phyloP scores from a whole-genome alignment of 2,113 vertebrate genomes.

The Donacobius atricapilla region DNA sequence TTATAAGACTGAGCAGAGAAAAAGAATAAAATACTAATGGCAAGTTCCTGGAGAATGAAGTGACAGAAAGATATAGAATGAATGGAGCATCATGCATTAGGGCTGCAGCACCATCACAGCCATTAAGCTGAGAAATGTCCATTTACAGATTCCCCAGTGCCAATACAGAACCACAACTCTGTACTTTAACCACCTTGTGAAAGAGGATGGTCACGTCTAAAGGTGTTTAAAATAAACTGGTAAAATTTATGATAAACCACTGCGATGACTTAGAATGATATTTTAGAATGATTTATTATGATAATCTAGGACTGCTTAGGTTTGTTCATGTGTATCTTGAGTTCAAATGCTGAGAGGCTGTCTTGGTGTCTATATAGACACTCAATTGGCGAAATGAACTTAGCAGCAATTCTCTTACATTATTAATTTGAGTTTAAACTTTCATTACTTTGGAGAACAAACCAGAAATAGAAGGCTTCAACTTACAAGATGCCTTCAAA shows the following conservation, averaged over 20 bases:
- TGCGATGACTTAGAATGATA: neutral
- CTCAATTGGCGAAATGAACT: neutral
- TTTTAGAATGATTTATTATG: neutral
- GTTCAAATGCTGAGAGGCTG: neutral
- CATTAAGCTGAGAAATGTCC: neutral
- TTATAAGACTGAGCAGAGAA: neutral
- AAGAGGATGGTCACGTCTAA: neutral
- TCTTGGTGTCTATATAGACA: neutral
- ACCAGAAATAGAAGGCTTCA: slow-evolving; percentile 21
- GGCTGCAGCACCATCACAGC: neutral
- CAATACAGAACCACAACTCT: neutral
- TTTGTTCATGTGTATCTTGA: neutral
- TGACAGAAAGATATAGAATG: neutral
- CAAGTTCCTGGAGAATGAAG: neutral
- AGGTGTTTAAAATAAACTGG: neutral
- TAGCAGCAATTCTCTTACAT: slow-evolving; percentile 40
- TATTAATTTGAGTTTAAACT: slow-evolving; percentile 37
- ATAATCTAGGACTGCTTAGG: neutral
- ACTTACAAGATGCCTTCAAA: neutral
- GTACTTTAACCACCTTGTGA: neutral
- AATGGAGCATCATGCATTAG: neutral
- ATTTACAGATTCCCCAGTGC: neutral
- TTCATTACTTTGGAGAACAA: slow-evolving; percentile 32
- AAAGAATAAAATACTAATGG: neutral
- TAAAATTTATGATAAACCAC: neutral